These are phyloP conservation scores for Galerucella pusilla DNA, from an alignment of 2,888 invertebrate species.

Conservation along the genomic window DNA sequence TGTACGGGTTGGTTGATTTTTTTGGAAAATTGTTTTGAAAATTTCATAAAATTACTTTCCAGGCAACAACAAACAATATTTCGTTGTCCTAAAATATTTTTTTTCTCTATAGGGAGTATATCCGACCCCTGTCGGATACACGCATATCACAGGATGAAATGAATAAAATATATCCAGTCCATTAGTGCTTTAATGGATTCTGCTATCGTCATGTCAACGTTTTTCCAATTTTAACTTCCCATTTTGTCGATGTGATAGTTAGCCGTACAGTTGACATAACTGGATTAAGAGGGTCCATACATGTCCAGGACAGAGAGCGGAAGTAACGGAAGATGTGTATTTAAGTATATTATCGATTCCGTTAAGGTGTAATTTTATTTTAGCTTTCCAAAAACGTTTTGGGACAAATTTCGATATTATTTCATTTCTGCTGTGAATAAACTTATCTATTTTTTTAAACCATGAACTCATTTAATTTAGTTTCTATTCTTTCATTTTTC, in stretches of 20 bases:
- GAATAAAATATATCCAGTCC: slow-evolving; percentile 5
- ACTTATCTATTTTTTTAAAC: no score
- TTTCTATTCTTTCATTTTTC: no score
- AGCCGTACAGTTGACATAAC: neutral
- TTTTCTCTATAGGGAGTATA: neutral
- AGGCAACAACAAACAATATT: neutral
- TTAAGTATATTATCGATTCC: no score
- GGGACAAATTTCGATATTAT: no score
- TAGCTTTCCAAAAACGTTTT: no score
- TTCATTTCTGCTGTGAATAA: no score
- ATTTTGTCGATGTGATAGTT: neutral
- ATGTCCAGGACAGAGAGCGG: neutral
- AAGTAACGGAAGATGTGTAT: neutral
- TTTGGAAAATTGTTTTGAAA: neutral
- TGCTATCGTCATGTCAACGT: neutral
- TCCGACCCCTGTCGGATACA: slow-evolving; percentile 3
- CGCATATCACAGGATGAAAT: neutral
- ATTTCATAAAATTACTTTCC: neutral
- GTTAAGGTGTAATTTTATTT: no score
- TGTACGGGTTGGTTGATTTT: neutral
- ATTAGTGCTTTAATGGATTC: slow-evolving; percentile 3
- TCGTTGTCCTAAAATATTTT: neutral
- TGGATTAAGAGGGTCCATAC: slow-evolving; percentile 2
- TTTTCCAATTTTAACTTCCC: slow-evolving; percentile 3
- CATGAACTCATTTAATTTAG: no score